Percentiles rank a stretch among this genome's conserved stretches.
Evolutionary conservation across 2,888 invertebrate genomes (phyloP).

Genomic region (Gnatocerus cornutus): DNA sequence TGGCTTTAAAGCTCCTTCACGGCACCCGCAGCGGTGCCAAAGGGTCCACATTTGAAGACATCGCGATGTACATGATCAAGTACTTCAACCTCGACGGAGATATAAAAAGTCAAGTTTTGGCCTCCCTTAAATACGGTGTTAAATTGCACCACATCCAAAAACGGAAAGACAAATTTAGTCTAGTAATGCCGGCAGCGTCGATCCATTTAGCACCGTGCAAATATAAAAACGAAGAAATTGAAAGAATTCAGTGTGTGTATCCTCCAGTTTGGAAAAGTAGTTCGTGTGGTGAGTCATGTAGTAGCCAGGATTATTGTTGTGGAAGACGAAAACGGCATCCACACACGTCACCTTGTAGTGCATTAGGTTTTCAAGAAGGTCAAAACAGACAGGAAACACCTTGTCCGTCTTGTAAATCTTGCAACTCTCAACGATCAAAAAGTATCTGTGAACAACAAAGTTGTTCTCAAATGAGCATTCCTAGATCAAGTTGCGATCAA

Average conservation of each 20-base stretch:
- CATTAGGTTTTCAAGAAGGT: too few relatives aligned
- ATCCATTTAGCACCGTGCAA: slow-evolving; percentile 52
- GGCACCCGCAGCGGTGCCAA: slow-evolving; percentile 46
- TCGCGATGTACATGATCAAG: slow-evolving; percentile 55
- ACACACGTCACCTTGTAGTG: background rate
- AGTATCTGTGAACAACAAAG: background rate
- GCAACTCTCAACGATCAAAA: background rate
- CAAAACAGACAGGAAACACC: too few relatives aligned
- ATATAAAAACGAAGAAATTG: slow-evolving; percentile 53
- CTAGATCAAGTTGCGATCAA: background rate
- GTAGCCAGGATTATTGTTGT: slow-evolving; percentile 3
- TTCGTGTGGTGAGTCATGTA: background rate
- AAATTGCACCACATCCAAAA: slow-evolving; percentile 53
- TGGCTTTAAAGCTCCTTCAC: slow-evolving; percentile 55
- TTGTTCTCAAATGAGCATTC: background rate
- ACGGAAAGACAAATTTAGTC: slow-evolving; percentile 50
- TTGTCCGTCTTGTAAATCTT: background rate
- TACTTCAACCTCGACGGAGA: slow-evolving; percentile 55
- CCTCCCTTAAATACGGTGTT: slow-evolving; percentile 54
- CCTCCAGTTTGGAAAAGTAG: slow-evolving; percentile 27
- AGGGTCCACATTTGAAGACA: slow-evolving; percentile 55
- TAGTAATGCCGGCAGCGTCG: slow-evolving; percentile 56
- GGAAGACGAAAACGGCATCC: background rate
- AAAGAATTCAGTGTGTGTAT: slow-evolving; percentile 52
- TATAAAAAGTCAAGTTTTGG: slow-evolving; percentile 55